phyloP scores from a whole-genome alignment of 2,113 vertebrate species.

The Antigone vipio region DNA sequence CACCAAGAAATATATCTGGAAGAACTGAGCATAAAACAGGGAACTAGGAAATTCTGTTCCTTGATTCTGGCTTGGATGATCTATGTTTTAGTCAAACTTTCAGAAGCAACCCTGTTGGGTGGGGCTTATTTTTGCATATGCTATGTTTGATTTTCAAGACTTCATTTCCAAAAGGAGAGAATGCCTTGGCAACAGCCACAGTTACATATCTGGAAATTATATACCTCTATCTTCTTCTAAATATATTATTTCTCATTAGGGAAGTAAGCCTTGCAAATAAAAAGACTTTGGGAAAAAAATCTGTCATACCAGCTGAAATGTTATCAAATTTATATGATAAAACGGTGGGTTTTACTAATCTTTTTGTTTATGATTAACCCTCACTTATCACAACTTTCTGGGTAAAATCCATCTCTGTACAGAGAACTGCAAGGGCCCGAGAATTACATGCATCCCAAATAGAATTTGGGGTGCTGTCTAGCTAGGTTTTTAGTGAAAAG shows the following conservation, averaged over 20 bases:
- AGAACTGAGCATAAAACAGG: not conserved
- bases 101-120: not conserved
- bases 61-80: not conserved
- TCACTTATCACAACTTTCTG: not conserved
- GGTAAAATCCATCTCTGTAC: not conserved
- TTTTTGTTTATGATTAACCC: not conserved
- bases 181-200: not conserved
- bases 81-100: not conserved
- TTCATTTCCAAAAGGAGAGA: not conserved
- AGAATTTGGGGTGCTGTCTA: not conserved
- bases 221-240: not conserved
- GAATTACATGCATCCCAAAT: not conserved
- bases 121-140: not conserved
- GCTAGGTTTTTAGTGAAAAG: not conserved
- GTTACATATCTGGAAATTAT: not conserved
- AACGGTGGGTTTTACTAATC: not conserved
- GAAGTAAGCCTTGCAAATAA: not conserved
- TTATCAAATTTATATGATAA: not conserved
- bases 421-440: not conserved
- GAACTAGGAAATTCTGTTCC: not conserved
- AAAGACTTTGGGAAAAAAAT: not conserved
- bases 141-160: not conserved
- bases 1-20: not conserved
- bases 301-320: not conserved
- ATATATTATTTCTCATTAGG: not conserved